Conservation (phyloP, 2,888 invertebrate species). For the Synanthedon myopaeformis region DNA sequence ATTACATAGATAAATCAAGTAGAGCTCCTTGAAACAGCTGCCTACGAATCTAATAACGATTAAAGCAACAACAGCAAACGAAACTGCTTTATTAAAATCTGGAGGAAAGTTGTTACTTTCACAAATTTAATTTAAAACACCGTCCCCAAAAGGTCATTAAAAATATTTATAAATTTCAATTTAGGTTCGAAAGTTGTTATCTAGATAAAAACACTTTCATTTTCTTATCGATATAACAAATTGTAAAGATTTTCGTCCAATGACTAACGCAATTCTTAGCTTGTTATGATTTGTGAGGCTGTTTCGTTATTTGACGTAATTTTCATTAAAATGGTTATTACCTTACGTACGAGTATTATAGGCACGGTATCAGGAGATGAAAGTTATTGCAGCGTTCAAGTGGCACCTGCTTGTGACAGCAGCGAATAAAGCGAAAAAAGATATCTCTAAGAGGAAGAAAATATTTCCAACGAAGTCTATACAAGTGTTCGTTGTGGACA, state of each 20-base stretch:
- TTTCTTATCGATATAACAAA: too few relatives aligned
- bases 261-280: too few relatives aligned
- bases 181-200: too few relatives aligned
- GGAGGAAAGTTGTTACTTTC: neutral
- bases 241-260: too few relatives aligned
- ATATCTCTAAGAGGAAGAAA: conserved; percentile 1
- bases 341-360: neutral
- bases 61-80: neutral
- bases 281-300: too few relatives aligned
- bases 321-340: neutral
- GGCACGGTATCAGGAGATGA: conserved; percentile 7
- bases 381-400: conserved; percentile 9
- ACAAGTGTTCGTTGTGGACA: neutral
- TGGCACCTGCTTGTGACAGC: conserved; percentile 9
- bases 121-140: neutral
- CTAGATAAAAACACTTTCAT: too few relatives aligned
- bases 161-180: neutral
- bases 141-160: neutral
- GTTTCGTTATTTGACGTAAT: neutral
- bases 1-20: neutral
- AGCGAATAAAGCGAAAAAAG: conserved; percentile 6
- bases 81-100: neutral
- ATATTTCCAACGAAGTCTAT: neutral
- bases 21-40: neutral
- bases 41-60: neutral